A percentile compares a stretch with the other conserved stretches of the same genome.
Evolutionary conservation across 2,113 vertebrate species (phyloP).

Genomic region (Corythaixoides concolor): DNA sequence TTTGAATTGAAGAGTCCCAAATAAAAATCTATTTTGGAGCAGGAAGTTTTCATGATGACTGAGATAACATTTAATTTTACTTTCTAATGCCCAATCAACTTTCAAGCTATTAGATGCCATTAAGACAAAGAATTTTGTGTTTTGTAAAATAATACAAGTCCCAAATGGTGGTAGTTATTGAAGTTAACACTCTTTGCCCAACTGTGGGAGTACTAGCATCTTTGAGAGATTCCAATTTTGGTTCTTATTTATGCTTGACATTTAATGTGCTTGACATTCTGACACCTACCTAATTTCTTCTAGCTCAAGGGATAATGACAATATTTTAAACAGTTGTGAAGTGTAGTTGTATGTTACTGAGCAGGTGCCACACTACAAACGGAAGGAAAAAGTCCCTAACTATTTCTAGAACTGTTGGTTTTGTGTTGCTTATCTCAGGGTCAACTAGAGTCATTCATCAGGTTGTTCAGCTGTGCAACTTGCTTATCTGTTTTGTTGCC

Average conservation of each 20-base stretch:
- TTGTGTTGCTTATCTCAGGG: background rate
- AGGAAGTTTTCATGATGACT: slow-evolving; percentile 11
- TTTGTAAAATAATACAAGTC: background rate
- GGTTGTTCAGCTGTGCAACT: background rate
- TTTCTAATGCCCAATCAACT: background rate
- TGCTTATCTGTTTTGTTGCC: background rate
- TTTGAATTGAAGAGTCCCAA: background rate
- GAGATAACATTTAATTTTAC: background rate
- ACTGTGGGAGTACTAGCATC: slow-evolving; percentile 53
- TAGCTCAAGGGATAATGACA: slow-evolving; percentile 36
- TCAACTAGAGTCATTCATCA: background rate
- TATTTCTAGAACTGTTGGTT: background rate
- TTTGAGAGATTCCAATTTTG: slow-evolving; percentile 41
- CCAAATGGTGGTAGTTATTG: slow-evolving; percentile 19
- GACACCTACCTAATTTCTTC: slow-evolving; percentile 61
- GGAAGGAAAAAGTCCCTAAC: background rate
- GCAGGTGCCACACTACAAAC: background rate
- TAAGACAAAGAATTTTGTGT: background rate
- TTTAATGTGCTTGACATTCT: slow-evolving; percentile 60
- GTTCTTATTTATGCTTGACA: slow-evolving; percentile 62
- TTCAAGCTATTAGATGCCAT: background rate
- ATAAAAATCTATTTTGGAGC: background rate
- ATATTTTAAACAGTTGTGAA: slow-evolving; percentile 54
- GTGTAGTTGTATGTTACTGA: background rate
- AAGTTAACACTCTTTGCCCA: slow-evolving; percentile 33